Conservation (phyloP, 1,140 invertebrate genomes). For the Panulirus ornatus region DNA sequence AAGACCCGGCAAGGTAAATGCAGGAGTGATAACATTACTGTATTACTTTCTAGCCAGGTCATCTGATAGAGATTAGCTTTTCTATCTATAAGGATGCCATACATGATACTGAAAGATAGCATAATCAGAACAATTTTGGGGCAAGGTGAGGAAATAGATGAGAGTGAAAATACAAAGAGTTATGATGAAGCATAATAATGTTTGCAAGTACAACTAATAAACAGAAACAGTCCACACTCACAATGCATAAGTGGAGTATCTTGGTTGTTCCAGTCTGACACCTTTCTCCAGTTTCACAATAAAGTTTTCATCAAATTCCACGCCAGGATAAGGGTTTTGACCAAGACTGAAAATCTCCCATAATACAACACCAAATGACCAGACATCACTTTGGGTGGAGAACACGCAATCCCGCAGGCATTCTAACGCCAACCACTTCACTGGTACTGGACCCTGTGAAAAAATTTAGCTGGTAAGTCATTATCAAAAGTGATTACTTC, state of each 20-base stretch:
- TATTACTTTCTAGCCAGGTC: no score
- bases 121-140: no score
- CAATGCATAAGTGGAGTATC: constrained; percentile 58
- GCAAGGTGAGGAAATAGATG: not conserved
- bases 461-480: not conserved
- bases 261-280: constrained; percentile 58
- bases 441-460: constrained; percentile 77
- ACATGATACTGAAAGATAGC: no score
- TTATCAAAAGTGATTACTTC: no score
- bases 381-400: constrained; percentile 78
- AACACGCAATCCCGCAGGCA: constrained; percentile 77
- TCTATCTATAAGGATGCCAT: not conserved
- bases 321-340: constrained; percentile 76
- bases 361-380: constrained; percentile 80
- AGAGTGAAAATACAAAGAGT: not conserved
- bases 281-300: constrained; percentile 69
- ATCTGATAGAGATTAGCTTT: no score
- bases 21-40: no score
- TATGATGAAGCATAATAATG: no score
- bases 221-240: constrained; percentile 29
- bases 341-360: constrained; percentile 80
- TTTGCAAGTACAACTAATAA: no score
- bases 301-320: constrained; percentile 75
- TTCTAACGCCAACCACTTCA: constrained; percentile 80
- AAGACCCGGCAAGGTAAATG: no score